These are phyloP conservation scores for Sinosuthora webbiana DNA, from an alignment of 2,113 vertebrate species.

Conservation along the genomic window DNA sequence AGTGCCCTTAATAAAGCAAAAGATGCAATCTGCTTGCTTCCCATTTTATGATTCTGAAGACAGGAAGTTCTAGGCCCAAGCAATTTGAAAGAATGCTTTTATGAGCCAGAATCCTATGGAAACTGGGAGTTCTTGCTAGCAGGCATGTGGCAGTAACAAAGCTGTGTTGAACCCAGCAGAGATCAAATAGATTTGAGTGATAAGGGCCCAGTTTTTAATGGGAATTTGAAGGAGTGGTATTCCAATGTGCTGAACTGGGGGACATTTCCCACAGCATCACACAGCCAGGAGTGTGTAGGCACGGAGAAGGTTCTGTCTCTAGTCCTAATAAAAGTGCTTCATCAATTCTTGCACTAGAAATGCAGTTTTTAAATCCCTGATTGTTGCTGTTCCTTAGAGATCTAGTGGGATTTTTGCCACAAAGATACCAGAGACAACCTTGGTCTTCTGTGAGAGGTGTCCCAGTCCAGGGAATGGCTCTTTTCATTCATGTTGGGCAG, in stretches of 20 bases:
- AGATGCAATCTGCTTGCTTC: neutral
- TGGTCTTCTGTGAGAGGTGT: neutral
- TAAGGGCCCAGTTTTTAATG: neutral
- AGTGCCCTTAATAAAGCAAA: neutral
- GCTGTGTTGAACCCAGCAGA: neutral
- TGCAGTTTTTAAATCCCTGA: neutral
- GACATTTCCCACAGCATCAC: neutral
- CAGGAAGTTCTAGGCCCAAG: neutral
- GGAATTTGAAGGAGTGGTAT: neutral
- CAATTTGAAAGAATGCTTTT: neutral
- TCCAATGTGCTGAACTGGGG: neutral
- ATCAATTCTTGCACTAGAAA: neutral
- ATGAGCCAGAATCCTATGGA: neutral
- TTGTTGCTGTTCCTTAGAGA: neutral
- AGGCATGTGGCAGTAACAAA: neutral
- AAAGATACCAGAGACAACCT: neutral
- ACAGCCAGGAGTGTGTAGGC: neutral
- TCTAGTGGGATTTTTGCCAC: neutral
- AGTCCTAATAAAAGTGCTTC: neutral
- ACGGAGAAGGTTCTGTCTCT: accelerated
- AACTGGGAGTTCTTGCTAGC: neutral
- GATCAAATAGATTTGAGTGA: neutral
- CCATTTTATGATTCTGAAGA: neutral
- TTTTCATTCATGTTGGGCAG: neutral
- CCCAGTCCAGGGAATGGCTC: neutral